Base-by-base conservation (phyloP, 2,888 invertebrate species). In the Oxyscelio sp. region DNA sequence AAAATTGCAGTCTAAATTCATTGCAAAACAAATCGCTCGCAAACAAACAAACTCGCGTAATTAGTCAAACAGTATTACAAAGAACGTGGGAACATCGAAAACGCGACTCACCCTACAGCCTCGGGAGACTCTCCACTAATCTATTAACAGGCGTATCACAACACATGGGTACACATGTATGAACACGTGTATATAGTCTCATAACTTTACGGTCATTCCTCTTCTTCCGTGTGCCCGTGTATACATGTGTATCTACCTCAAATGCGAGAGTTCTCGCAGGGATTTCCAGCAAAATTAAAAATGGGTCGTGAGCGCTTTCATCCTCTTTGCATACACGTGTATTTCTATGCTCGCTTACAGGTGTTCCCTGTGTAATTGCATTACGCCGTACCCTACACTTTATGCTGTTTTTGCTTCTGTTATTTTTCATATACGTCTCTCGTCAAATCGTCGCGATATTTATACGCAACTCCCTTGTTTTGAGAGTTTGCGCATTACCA, bases 101-200 rank as follows among this genome's bases (percentile, higher is more conserved):
- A 91, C 90, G 90, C 89, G 91, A 92, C 92, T 92, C 92, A 91
- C 90, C 91, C 91, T 87, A 90, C 90, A 90, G 83, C 83, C 92
- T 92, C 92, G 87, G 88, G 91, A 91, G 92, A 93, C 92, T 93
- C 91, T 92, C 91, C 92, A 78, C 77, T 71, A 92, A 92, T 93
- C 93, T 92, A 93, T 93, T 93, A 93, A 93, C 92, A 93, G 93
- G 92, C 92, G 92, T 93, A 93, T 92, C 93, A 88, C 91, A 91
- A 92, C 92, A 90, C 91, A 90, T 88, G 90, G 90, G 90, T 89
- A 91, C 89, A 90, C 78, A 70, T 90, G 85, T 79, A 82, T 70
- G 78, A 74, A 82, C 66, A 80, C 59, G 82, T 79, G 77, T 66
- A 78, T 73, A 74, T 70, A 79, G 70, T 73, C 59, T 73, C 75